Percentiles rank a stretch among this genome's conserved stretches.
These are phyloP conservation scores for Halcyon leucocephala DNA, from an alignment of 2,797 vertebrate species.

Conservation along the genomic window DNA sequence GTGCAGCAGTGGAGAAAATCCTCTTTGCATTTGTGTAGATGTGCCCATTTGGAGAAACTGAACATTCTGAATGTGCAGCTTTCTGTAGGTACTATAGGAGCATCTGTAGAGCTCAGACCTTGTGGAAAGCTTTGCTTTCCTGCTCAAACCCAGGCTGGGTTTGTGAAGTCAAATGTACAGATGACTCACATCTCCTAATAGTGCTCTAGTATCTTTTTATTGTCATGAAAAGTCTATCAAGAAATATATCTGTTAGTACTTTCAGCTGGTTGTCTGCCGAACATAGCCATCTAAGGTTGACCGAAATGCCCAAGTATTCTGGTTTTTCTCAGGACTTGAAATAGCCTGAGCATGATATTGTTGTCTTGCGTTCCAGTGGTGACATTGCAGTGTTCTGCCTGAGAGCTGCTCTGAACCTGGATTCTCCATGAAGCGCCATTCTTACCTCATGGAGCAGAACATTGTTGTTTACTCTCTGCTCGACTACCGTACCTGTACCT, in stretches of 20 bases:
- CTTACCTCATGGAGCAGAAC: neutral
- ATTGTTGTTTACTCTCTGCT: neutral
- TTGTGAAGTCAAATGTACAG: neutral
- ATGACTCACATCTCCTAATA: accelerated
- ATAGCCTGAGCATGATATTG: neutral
- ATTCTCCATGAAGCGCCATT: neutral
- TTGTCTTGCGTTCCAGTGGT: neutral
- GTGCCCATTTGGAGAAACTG: neutral
- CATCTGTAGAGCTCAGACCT: neutral
- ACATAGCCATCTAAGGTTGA: neutral
- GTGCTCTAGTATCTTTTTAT: neutral
- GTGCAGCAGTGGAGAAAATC: neutral
- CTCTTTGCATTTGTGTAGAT: neutral
- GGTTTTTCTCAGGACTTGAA: neutral
- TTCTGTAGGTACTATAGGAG: neutral
- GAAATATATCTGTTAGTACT: neutral
- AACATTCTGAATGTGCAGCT: neutral
- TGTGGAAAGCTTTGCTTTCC: neutral
- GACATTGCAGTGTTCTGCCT: neutral
- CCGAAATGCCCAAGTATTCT: too few relatives aligned
- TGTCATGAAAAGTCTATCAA: neutral
- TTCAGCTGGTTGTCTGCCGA: neutral
- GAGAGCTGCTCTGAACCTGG: neutral
- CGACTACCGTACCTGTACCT: neutral
- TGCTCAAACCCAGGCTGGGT: neutral